Conservation (phyloP, 2,113 vertebrate species). For the Grantiella picta region DNA sequence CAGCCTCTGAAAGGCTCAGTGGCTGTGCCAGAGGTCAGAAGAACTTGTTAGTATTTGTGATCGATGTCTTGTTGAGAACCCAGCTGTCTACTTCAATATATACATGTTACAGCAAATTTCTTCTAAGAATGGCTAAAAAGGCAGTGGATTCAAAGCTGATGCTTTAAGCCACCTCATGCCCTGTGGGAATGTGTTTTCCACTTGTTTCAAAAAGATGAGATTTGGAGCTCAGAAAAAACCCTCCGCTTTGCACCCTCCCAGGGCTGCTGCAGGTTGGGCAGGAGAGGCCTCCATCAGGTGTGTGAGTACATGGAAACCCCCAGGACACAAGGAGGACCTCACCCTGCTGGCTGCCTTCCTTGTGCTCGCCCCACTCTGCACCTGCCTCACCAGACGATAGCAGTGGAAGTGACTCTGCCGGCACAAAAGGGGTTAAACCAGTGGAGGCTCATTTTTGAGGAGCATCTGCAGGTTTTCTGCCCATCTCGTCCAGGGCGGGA, state of each 20-base stretch:
- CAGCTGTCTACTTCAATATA: not conserved
- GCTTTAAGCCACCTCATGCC: not conserved
- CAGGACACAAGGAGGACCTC: not conserved
- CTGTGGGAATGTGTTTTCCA: not conserved
- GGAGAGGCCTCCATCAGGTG: not conserved
- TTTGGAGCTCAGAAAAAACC: not conserved
- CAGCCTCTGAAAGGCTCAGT: not conserved
- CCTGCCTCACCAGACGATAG: accelerated
- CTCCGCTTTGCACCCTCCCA: not conserved
- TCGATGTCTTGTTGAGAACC: slow-evolving; percentile 30
- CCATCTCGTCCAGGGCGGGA: not conserved
- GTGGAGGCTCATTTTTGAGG: not conserved
- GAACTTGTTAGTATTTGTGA: slow-evolving; percentile 43
- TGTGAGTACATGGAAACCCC: not conserved
- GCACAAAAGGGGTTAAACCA: not conserved
- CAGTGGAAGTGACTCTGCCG: not conserved
- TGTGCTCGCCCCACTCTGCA: accelerated
- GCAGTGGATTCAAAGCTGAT: not conserved
- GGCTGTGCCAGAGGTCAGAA: slow-evolving; percentile 30
- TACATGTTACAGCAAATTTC: not conserved
- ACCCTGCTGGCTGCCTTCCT: accelerated
- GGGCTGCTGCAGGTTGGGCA: not conserved
- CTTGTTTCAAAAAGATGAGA: not conserved
- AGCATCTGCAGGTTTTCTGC: not conserved
- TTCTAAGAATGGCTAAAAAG: slow-evolving; percentile 7